Percentiles rank a stretch among this genome's conserved stretches.
Conservation (phyloP, 1,140 invertebrate species). For the Drosophila ohnishii region DNA sequence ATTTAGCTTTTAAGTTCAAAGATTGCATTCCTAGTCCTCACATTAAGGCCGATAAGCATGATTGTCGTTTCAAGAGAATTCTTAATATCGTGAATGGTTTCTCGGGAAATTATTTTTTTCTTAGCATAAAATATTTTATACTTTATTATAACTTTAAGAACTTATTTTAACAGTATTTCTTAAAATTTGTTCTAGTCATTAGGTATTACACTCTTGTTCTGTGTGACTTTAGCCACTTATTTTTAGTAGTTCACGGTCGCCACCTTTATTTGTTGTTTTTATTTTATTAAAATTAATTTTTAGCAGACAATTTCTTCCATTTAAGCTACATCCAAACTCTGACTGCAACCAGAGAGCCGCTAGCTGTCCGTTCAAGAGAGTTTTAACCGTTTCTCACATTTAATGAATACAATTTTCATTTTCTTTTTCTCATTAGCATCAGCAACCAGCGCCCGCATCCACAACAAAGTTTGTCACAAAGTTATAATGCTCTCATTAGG, state of each 20-base stretch:
- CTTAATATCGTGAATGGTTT: not conserved
- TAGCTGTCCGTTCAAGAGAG: not conserved
- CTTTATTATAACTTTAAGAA: not conserved
- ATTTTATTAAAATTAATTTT: not conserved
- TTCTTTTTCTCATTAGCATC: slow-evolving; percentile 36
- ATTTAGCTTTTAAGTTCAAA: not conserved
- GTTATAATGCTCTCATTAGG: slow-evolving; percentile 57
- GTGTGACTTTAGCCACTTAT: not conserved
- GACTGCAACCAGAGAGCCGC: not conserved
- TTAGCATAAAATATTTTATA: not conserved
- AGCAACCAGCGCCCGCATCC: slow-evolving; percentile 4
- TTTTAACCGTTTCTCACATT: slow-evolving; percentile 12
- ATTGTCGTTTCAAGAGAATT: not conserved
- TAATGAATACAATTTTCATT: slow-evolving; percentile 15
- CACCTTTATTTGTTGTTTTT: no score
- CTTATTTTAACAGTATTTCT: not conserved
- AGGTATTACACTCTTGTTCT: no score
- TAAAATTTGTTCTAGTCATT: not conserved
- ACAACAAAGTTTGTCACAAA: slow-evolving; percentile 44
- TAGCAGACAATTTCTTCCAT: not conserved
- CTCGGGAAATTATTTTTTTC: not conserved
- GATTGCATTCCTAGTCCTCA: not conserved
- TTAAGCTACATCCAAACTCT: not conserved
- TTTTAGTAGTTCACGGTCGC: not conserved
- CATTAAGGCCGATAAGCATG: not conserved